Base-by-base conservation (phyloP, 2,113 vertebrate species). In the Festucalex cinctus region DNA sequence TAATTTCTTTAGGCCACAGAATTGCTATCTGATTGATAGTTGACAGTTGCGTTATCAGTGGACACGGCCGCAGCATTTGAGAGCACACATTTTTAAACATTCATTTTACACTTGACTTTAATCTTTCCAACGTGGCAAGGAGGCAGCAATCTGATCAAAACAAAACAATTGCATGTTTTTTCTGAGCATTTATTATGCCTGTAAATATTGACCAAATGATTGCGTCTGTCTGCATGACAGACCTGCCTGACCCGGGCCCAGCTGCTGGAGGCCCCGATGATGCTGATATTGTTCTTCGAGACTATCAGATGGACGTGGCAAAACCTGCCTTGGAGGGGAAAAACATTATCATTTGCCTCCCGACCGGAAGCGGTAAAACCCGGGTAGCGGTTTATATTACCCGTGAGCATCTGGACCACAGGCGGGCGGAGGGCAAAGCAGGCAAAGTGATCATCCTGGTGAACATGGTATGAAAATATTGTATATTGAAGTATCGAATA, bases 321-420 rank as follows among this genome's bases (percentile, higher is more conserved):
- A 80, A 74, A 46, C 95, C 94, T 70, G 95, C 95, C 62, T 77
- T 98, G 80, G 91, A 95, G 73, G 95, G 95, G 65, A 92, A 96
- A 83, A 98, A 98, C 86, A 88, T 96, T 82, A 95, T 97, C 60
- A 88, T 98, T 79, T 98, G 96, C 88, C 94, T 98, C 61, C 96
- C 97, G 2, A 99, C 97, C 49, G 97, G 97, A 87, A 95, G 94
- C 65, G 96, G 97, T 80, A 99, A 99, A 93, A 99, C 97, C 74
- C 91, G 96, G 83, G 94, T 96, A 37, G 95, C 95, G 2, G 94
- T 98, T 76, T 98, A 95, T 77, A 92, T 98, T 88, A 92, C 95
- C 59, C 93, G 92, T 81, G 81, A 95, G 75, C 97, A 99, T 87
- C 89, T 99, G 91, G 93, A 95, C 78, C 74, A 85, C 82, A 93